Percentiles rank a stretch among this genome's conserved stretches.
Conservation (phyloP, 2,113 vertebrate species). For the Donacobius atricapilla region DNA sequence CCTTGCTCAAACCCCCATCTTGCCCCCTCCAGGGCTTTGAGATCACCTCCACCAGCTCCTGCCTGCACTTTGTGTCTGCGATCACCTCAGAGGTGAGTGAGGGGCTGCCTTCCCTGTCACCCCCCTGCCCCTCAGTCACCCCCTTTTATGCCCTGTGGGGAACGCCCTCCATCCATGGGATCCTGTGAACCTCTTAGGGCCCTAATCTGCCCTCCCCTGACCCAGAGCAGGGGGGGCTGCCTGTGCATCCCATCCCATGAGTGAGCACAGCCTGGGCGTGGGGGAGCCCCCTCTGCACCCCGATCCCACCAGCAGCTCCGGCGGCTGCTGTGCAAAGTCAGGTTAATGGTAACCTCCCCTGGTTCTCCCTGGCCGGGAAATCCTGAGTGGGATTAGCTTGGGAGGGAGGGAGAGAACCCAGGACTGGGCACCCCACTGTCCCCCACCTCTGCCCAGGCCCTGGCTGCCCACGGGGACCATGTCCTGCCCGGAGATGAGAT, state of each 20-base stretch:
- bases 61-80: conserved; percentile 84
- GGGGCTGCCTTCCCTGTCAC: neutral
- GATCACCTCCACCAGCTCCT: conserved; percentile 84
- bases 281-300: neutral
- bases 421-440: neutral
- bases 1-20: neutral
- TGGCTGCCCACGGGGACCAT: conserved; percentile 54
- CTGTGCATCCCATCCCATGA: fast-evolving
- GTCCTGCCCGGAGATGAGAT: conserved; percentile 90
- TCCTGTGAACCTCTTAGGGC: neutral
- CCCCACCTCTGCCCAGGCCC: conserved; percentile 40
- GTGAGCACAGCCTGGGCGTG: neutral
- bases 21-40: conserved; percentile 75
- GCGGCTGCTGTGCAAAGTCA: neutral
- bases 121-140: neutral
- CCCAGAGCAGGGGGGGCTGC: neutral
- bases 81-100: conserved; percentile 76
- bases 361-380: neutral
- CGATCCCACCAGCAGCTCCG: fast-evolving
- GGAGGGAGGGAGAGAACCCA: fast-evolving
- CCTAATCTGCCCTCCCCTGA: fast-evolving
- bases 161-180: too few relatives aligned
- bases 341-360: neutral
- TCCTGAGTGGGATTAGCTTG: neutral
- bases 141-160: fast-evolving